Conservation (phyloP, 2,888 invertebrate genomes). For the Callimorpha dominula region DNA sequence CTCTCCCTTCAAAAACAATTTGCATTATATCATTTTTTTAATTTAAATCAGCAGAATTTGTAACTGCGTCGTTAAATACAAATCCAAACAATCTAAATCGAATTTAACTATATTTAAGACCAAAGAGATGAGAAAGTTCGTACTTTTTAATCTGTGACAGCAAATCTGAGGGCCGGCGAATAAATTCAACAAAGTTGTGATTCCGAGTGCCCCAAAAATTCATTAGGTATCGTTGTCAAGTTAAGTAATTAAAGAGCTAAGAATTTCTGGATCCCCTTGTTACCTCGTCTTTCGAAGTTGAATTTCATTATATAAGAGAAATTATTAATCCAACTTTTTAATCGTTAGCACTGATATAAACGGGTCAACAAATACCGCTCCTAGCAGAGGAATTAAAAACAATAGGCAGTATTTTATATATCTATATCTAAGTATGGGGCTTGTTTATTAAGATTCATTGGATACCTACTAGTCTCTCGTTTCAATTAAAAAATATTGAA, state of each 20-base stretch:
- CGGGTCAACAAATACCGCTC: conserved; percentile 67
- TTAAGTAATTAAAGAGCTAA: conserved; percentile 71
- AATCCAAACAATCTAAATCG: conserved; percentile 9
- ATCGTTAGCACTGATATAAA: conserved; percentile 53
- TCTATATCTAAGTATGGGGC: not conserved
- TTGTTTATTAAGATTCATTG: conserved; percentile 1
- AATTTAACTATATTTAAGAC: conserved; percentile 11
- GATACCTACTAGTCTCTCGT: not conserved
- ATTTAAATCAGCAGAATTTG: not conserved
- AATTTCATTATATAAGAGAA: conserved; percentile 70
- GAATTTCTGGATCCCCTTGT: conserved; percentile 58
- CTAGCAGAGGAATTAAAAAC: conserved; percentile 37
- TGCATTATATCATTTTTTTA: not conserved
- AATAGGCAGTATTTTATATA: conserved; percentile 12
- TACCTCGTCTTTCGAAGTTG: conserved; percentile 57
- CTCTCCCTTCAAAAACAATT: not conserved
- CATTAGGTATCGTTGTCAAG: conserved; percentile 60
- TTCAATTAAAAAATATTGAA: conserved; percentile 1
- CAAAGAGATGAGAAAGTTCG: conserved; percentile 30
- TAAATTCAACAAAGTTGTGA: conserved; percentile 42
- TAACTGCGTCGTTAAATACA: not conserved
- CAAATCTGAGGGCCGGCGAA: conserved; percentile 15
- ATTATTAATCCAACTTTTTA: conserved; percentile 75
- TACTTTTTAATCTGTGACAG: conserved; percentile 38
- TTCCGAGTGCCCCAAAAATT: conserved; percentile 47